These are phyloP conservation scores for Columbina picui DNA, from an alignment of 2,113 vertebrate genomes.

Conservation along the genomic window DNA sequence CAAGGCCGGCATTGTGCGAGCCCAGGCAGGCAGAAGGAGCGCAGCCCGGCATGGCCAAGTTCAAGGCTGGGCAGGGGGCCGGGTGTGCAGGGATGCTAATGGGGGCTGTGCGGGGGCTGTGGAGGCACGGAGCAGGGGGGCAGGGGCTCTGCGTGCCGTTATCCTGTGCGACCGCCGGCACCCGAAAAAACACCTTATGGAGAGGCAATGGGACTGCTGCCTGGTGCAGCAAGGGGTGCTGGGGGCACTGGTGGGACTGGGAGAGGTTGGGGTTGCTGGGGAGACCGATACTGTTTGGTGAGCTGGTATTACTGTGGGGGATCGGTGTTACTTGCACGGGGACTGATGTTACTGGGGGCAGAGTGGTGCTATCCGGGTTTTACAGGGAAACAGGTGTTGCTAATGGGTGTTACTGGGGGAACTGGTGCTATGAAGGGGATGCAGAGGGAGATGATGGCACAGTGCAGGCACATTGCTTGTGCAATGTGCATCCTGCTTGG, in stretches of 20 bases:
- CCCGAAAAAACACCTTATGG: not conserved
- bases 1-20: constrained; percentile 58
- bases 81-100: constrained; percentile 40
- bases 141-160: not conserved
- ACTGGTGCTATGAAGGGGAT: not conserved
- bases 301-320: not conserved
- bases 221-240: not conserved
- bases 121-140: not conserved
- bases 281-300: not conserved
- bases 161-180: not conserved
- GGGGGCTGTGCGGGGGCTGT: not conserved
- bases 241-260: not conserved
- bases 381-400: not conserved
- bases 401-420: not conserved
- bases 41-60: constrained; percentile 66
- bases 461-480: not conserved
- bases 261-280: not conserved
- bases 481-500: not conserved
- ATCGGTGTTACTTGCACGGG: not conserved
- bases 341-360: not conserved
- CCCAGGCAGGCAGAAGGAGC: constrained; percentile 60
- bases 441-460: not conserved
- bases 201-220: not conserved
- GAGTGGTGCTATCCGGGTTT: not conserved
- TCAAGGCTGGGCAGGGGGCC: constrained; percentile 67